phyloP scores from a whole-genome alignment of 2,113 vertebrate species.

The Elephas maximus region DNA sequence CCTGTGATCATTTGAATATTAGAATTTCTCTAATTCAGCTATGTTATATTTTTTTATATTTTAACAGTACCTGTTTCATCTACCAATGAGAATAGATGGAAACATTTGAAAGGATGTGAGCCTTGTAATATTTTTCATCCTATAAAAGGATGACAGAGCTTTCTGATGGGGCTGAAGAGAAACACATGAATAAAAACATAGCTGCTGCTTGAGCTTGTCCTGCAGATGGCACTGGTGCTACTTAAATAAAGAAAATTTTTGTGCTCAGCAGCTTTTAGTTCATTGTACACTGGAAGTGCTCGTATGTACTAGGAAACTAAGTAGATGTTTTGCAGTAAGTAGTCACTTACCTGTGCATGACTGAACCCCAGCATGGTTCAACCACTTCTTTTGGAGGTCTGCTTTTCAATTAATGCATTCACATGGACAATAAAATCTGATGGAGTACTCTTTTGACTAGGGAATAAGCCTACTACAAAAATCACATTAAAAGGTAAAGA shows the following conservation, averaged over 20 bases:
- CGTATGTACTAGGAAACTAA: not conserved
- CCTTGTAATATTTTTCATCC: slow-evolving; percentile 51
- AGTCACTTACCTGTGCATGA: slow-evolving; percentile 58
- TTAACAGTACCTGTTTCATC: slow-evolving; percentile 9
- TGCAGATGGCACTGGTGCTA: slow-evolving; percentile 86
- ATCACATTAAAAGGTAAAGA: slow-evolving; percentile 28
- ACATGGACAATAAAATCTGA: slow-evolving; percentile 56
- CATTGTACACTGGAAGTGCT: slow-evolving; percentile 35
- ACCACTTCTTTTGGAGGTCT: slow-evolving; percentile 62
- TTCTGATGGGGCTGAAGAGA: slow-evolving; percentile 10
- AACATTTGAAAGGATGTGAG: not conserved
- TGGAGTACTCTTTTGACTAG: slow-evolving; percentile 45
- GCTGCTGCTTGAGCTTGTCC: slow-evolving; percentile 44
- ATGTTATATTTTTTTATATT: slow-evolving; percentile 20
- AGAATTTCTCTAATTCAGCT: slow-evolving; percentile 25
- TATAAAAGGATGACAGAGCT: not conserved
- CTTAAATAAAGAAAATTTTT: not conserved
- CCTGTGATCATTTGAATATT: not conserved
- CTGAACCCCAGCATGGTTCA: slow-evolving; percentile 50
- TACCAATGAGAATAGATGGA: slow-evolving; percentile 14
- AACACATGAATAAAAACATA: not conserved
- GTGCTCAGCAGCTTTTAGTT: slow-evolving; percentile 13
- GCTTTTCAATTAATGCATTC: slow-evolving; percentile 73
- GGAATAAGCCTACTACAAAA: slow-evolving; percentile 19
- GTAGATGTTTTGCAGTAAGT: slow-evolving; percentile 41